Evolutionary conservation across 2,113 vertebrate species (phyloP).

Genomic region (Hiodon alosoides): DNA sequence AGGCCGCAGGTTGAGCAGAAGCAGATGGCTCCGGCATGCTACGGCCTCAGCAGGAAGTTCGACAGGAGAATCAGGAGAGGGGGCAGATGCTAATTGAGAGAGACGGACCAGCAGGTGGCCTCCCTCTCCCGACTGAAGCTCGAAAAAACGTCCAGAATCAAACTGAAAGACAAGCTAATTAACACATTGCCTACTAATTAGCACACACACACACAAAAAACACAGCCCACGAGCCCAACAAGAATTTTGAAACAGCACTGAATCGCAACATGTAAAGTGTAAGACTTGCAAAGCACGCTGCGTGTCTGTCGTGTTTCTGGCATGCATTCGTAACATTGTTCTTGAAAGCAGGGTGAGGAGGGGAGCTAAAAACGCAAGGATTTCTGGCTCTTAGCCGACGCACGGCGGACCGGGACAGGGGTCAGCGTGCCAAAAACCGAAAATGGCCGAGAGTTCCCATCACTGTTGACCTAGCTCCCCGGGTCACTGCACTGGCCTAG

Average conservation of each 20-base stretch:
- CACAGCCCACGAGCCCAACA: constrained; percentile 15
- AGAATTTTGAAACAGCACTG: not conserved
- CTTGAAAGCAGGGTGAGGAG: not conserved
- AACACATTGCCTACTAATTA: constrained; percentile 27
- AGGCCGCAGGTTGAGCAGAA: constrained; percentile 33
- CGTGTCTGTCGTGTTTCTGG: no score
- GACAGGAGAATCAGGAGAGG: constrained; percentile 10
- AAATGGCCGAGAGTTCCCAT: no score
- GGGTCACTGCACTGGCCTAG: no score
- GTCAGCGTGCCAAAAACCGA: no score
- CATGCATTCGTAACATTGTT: not conserved
- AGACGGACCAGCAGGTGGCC: constrained; percentile 31
- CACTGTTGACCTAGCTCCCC: no score
- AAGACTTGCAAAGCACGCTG: not conserved
- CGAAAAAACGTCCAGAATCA: constrained; percentile 23
- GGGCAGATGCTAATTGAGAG: constrained; percentile 31
- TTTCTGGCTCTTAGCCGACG: not conserved
- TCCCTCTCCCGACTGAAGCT: constrained; percentile 7
- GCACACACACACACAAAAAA: constrained; percentile 14
- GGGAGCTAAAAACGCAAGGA: not conserved
- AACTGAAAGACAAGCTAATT: constrained; percentile 25
- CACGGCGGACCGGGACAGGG: no score
- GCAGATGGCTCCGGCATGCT: constrained; percentile 30
- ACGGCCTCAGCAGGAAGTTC: constrained; percentile 12
- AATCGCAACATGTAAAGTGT: not conserved